These are phyloP conservation scores for Idaea biselata DNA, from an alignment of 2,888 invertebrate genomes.

Conservation along the genomic window DNA sequence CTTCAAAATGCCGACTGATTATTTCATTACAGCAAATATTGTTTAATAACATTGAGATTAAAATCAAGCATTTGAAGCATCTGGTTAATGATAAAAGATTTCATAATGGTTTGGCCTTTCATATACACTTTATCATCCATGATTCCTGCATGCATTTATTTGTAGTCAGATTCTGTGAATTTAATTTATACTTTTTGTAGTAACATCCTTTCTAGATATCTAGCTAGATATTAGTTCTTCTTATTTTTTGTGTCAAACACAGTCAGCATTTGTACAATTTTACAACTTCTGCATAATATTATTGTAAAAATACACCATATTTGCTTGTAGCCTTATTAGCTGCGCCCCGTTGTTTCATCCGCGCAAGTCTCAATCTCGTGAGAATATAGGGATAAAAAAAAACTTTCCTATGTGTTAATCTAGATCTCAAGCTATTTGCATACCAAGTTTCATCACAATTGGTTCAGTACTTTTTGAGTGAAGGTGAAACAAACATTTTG, in stretches of 20 bases:
- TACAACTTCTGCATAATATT: too few relatives aligned
- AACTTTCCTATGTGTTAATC: too few relatives aligned
- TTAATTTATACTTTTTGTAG: not conserved
- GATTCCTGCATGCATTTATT: not conserved
- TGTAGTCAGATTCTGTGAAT: not conserved
- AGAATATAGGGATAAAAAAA: too few relatives aligned
- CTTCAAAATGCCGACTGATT: slow-evolving; percentile 13
- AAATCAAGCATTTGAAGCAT: slow-evolving; percentile 18
- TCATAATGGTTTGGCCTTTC: not conserved
- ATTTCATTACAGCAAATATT: not conserved
- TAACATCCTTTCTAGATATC: not conserved
- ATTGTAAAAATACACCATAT: too few relatives aligned
- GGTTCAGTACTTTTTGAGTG: too few relatives aligned
- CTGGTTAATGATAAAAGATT: slow-evolving; percentile 14
- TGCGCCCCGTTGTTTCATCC: too few relatives aligned
- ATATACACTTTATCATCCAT: not conserved
- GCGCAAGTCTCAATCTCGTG: too few relatives aligned
- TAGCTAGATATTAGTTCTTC: not conserved
- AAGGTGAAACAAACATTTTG: too few relatives aligned
- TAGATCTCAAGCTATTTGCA: too few relatives aligned
- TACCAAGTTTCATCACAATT: too few relatives aligned
- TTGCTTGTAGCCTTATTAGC: too few relatives aligned
- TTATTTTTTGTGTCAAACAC: not conserved
- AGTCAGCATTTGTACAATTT: too few relatives aligned
- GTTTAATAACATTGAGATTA: not conserved